Percentiles rank a stretch among this genome's conserved stretches.
These are phyloP conservation scores for Myiozetetes cayanensis DNA, from an alignment of 2,113 vertebrate species.

Conservation along the genomic window DNA sequence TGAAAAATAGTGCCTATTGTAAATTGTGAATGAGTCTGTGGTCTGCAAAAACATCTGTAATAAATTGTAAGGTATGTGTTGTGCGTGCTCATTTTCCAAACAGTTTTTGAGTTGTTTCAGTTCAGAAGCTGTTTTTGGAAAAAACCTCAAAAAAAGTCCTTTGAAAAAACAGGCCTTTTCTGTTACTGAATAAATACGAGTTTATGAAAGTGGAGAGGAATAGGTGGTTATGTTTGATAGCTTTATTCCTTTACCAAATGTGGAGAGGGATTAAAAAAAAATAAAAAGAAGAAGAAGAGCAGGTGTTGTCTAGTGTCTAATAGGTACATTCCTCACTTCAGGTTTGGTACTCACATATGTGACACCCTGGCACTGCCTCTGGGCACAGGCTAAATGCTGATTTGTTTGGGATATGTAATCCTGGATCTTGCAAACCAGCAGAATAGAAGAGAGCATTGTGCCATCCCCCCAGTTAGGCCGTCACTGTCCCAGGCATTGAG, in stretches of 20 bases:
- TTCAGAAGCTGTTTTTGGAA: background rate
- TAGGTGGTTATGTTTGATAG: background rate
- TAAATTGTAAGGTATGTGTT: background rate
- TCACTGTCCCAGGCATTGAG: fast-evolving
- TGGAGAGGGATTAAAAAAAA: background rate
- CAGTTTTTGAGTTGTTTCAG: background rate
- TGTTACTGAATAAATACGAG: background rate
- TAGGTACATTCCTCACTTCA: background rate
- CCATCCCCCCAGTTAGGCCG: background rate
- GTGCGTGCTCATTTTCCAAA: background rate
- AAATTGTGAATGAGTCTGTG: slow-evolving; percentile 10
- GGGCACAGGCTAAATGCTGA: background rate
- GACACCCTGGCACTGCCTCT: fast-evolving
- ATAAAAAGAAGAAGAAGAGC: background rate
- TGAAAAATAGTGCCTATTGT: slow-evolving; percentile 6
- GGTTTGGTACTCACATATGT: fast-evolving
- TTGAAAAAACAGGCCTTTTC: background rate
- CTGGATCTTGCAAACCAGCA: background rate
- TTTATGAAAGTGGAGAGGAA: background rate
- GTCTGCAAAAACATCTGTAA: slow-evolving; percentile 6
- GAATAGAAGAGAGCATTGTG: background rate
- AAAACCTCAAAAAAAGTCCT: background rate
- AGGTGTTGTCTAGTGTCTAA: background rate
- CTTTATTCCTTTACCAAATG: background rate
- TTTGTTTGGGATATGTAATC: fast-evolving